Conservation (phyloP, 2,888 invertebrate genomes). For the Spilosoma lubricipeda region DNA sequence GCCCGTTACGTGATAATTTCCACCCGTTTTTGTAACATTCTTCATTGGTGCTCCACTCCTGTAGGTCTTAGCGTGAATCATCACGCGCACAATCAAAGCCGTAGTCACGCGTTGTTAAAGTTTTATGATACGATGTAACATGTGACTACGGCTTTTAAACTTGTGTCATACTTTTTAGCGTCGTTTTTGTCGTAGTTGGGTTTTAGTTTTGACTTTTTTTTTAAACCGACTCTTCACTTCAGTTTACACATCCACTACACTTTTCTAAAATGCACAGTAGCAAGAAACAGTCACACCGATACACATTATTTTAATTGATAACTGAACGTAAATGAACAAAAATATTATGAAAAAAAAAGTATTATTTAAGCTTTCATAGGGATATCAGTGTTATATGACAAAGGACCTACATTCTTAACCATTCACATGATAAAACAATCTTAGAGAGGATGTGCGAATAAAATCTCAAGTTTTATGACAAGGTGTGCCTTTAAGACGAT, state of each 20-base stretch:
- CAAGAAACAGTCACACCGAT: neutral
- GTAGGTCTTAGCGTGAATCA: too few species aligned
- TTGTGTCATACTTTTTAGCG: too few species aligned
- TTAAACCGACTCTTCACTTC: neutral
- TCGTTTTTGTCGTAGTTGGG: too few species aligned
- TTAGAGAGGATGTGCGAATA: slow-evolving; percentile 6
- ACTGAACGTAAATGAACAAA: neutral
- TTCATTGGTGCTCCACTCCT: too few species aligned
- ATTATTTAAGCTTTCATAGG: too few species aligned
- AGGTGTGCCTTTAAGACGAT: neutral
- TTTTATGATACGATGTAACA: too few species aligned
- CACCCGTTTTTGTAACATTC: too few species aligned
- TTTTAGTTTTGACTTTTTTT: too few species aligned
- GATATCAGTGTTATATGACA: slow-evolving; percentile 27
- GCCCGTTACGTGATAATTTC: too few species aligned
- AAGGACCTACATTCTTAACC: slow-evolving; percentile 12
- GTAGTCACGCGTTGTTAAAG: too few species aligned
- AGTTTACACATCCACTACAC: neutral
- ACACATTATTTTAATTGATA: neutral
- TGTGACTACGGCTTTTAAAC: too few species aligned
- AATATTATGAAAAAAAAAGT: slow-evolving; percentile 3
- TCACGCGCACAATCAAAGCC: too few species aligned
- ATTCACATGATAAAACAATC: slow-evolving; percentile 31
- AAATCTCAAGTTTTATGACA: slow-evolving; percentile 17
- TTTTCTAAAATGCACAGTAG: neutral